Conservation (phyloP, 2,797 vertebrate species). For the Discoglossus pictus region DNA sequence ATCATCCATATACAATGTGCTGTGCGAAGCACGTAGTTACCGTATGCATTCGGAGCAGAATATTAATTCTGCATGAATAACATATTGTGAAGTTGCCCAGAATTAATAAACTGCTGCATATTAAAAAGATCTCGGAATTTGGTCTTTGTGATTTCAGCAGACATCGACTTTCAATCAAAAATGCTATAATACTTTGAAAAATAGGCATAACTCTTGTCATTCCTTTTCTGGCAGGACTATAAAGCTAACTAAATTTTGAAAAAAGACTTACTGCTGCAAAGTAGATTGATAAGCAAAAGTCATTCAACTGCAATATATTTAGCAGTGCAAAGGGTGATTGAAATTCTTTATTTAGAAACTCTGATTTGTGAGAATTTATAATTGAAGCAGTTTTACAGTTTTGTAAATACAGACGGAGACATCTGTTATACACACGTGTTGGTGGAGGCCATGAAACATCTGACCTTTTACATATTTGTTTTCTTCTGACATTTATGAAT, state of each 20-base stretch:
- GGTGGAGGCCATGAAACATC: too few species aligned
- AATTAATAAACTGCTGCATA: constrained; percentile 29
- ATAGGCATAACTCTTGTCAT: constrained; percentile 9
- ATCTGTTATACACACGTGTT: too few species aligned
- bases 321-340: not conserved
- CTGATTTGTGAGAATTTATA: too few species aligned
- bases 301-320: constrained; percentile 18
- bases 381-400: too few species aligned
- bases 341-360: not conserved
- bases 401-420: too few species aligned
- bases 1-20: constrained; percentile 17
- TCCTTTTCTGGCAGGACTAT: constrained; percentile 1
- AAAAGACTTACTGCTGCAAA: constrained; percentile 7
- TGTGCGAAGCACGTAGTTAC: constrained; percentile 9
- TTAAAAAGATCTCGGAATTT: constrained; percentile 7
- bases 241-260: constrained; percentile 2
- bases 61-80: constrained; percentile 33
- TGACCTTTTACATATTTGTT: too few species aligned
- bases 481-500: too few species aligned
- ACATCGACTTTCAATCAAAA: constrained; percentile 17
- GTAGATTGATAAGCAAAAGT: constrained; percentile 11
- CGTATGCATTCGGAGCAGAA: constrained; percentile 6
- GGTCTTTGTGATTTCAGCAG: not conserved
- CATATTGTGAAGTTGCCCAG: constrained; percentile 3
- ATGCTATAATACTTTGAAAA: constrained; percentile 1